Conservation (phyloP, 2,888 invertebrate species). For the Andricus quercusramuli region DNA sequence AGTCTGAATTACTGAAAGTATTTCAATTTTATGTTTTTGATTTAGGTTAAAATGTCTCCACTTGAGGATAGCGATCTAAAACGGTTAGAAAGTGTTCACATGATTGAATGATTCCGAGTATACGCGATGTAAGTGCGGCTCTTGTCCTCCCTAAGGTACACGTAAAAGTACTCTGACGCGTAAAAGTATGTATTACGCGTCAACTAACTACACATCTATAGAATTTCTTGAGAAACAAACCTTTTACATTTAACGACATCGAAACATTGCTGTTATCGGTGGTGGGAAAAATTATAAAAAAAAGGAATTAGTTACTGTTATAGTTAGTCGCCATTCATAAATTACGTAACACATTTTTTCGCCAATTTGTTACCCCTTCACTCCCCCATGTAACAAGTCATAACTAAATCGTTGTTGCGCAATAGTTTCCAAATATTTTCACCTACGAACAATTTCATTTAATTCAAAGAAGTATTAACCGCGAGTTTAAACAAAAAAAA, state of each 20-base stretch:
- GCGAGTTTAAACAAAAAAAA: no score
- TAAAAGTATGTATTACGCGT: not conserved
- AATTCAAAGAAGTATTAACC: no score
- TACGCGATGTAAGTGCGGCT: not conserved
- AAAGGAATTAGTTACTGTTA: not conserved
- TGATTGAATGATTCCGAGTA: conserved; percentile 25
- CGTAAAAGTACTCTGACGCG: conserved; percentile 3
- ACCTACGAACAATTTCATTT: no score
- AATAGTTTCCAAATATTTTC: no score
- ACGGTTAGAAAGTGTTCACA: conserved; percentile 36
- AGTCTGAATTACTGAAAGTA: not conserved
- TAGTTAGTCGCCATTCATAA: not conserved
- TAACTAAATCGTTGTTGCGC: no score
- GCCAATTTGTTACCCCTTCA: no score
- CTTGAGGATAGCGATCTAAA: conserved; percentile 8
- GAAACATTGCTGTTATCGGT: not conserved
- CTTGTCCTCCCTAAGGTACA: conserved; percentile 12
- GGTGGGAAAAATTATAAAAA: not conserved
- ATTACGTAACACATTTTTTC: no score
- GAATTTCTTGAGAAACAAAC: not conserved
- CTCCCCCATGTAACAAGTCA: no score
- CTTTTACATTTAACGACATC: not conserved
- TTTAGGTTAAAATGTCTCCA: conserved; percentile 32
- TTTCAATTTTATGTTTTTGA: conserved; percentile 15
- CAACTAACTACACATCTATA: not conserved